phyloP scores from a whole-genome alignment of 2,113 vertebrate species.

The Marmota monax region DNA sequence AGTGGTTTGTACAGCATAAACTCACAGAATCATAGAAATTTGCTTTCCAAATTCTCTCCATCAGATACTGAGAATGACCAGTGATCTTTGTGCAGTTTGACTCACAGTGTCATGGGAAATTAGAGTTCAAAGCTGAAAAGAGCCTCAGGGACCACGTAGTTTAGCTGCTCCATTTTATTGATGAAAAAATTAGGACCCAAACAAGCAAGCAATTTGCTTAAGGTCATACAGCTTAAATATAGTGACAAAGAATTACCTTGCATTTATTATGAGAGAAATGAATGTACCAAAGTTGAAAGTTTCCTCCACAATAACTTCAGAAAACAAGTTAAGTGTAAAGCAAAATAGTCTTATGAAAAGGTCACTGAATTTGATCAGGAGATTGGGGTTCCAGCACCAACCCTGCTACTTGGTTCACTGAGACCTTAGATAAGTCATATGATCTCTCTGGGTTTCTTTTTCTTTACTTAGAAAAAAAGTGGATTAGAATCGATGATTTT shows the following conservation, averaged over 20 bases:
- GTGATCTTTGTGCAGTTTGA: slow-evolving; percentile 53
- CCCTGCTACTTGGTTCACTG: not conserved
- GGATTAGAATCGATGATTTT: not conserved
- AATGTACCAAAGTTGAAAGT: slow-evolving; percentile 29
- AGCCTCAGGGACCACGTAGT: not conserved
- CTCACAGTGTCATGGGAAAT: slow-evolving; percentile 63
- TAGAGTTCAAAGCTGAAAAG: slow-evolving; percentile 51
- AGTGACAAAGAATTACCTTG: slow-evolving; percentile 61
- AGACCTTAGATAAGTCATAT: not conserved
- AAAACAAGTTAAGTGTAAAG: slow-evolving; percentile 56
- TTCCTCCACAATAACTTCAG: slow-evolving; percentile 6
- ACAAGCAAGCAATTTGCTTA: slow-evolving; percentile 49
- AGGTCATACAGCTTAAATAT: slow-evolving; percentile 39
- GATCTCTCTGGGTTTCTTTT: slow-evolving; percentile 29
- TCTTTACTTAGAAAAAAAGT: slow-evolving; percentile 34
- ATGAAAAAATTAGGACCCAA: slow-evolving; percentile 36
- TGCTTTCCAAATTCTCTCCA: slow-evolving; percentile 28
- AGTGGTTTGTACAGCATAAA: slow-evolving; percentile 30
- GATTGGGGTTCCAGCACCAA: not conserved
- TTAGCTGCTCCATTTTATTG: slow-evolving; percentile 60
- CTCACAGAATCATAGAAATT: slow-evolving; percentile 32
- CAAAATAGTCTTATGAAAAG: slow-evolving; percentile 29
- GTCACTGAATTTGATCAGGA: slow-evolving; percentile 6
- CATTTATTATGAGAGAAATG: slow-evolving; percentile 44
- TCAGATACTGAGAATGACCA: slow-evolving; percentile 50